These are phyloP conservation scores for Nasonia longicornis DNA, from an alignment of 1,140 invertebrate genomes.

Conservation along the genomic window DNA sequence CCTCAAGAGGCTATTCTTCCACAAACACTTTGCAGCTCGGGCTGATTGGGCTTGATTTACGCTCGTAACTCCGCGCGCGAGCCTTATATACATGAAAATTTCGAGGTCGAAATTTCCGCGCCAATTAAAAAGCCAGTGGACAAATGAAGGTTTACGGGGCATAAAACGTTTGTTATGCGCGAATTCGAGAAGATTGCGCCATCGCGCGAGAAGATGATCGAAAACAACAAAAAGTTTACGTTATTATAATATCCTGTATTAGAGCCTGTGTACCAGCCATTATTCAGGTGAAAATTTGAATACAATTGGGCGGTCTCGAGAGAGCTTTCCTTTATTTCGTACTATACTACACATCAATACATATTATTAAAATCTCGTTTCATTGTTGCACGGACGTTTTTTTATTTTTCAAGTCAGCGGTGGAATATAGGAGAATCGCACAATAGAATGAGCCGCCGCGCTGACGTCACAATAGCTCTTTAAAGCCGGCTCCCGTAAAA, in stretches of 20 bases:
- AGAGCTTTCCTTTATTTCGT: conserved; percentile 24
- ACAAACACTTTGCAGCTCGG: neutral
- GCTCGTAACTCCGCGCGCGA: neutral
- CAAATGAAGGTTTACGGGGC: neutral
- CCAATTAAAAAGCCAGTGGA: neutral
- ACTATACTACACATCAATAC: neutral
- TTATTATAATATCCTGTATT: neutral
- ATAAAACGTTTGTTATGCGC: neutral
- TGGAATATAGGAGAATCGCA: neutral
- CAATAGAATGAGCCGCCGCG: neutral
- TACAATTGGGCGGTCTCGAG: conserved; percentile 26
- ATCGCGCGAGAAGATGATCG: neutral
- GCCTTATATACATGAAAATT: neutral
- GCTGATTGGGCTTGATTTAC: conserved; percentile 33
- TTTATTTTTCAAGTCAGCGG: neutral
- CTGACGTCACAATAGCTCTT: neutral
- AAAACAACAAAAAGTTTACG: neutral
- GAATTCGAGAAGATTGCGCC: neutral
- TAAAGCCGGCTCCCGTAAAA: neutral
- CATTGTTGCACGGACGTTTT: neutral
- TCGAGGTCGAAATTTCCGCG: conserved; percentile 21
- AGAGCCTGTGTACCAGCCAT: neutral
- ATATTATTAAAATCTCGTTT: conserved; percentile 14
- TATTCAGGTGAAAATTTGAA: conserved; percentile 39
- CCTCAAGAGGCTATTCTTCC: no score